A percentile compares a stretch with the other conserved stretches of the same genome.
Conservation (phyloP, 2,113 vertebrate species). For the Mus pahari region DNA sequence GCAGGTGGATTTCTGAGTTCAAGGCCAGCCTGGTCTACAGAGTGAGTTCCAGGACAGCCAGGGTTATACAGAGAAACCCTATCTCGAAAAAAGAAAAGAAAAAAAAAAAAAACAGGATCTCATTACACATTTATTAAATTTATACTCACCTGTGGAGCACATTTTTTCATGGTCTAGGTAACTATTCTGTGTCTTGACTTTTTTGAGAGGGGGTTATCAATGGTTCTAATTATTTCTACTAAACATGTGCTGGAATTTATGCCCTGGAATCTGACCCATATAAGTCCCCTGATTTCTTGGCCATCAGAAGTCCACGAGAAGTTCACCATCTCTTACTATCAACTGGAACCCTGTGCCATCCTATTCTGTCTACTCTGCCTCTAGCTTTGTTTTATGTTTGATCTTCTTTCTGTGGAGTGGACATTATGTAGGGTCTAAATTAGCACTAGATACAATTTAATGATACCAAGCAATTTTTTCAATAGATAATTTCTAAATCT, state of each 20-base stretch:
- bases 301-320: background rate
- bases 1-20: no score
- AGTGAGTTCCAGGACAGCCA: no score
- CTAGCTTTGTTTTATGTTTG: conserved; percentile 12
- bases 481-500: background rate
- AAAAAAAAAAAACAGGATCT: no score
- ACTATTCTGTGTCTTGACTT: background rate
- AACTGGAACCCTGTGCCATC: background rate
- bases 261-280: background rate
- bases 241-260: background rate
- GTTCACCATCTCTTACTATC: background rate
- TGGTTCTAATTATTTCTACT: background rate
- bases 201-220: background rate
- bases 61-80: no score
- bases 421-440: background rate
- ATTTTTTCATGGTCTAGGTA: background rate
- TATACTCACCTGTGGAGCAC: background rate
- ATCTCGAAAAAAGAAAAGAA: no score
- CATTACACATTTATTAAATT: background rate
- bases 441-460: background rate
- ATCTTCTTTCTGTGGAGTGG: background rate
- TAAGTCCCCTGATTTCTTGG: background rate
- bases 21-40: no score
- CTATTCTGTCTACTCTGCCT: background rate
- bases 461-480: background rate